phyloP scores from a whole-genome alignment of 2,113 vertebrate species.

The Gorsachius goisagi region DNA sequence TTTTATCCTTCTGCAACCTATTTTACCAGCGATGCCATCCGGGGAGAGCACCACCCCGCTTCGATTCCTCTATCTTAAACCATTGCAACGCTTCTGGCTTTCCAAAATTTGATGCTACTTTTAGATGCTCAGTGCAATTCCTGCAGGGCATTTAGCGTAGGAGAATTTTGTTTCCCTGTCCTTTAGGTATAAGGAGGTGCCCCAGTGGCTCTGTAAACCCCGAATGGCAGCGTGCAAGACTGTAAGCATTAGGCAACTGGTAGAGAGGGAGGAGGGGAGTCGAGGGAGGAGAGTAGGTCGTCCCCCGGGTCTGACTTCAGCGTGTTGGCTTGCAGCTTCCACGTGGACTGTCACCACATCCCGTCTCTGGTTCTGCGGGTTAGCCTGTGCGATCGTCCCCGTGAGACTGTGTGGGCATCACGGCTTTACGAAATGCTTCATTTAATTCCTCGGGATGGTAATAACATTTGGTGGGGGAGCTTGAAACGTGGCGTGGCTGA shows the following conservation, averaged over 20 bases:
- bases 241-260: background rate
- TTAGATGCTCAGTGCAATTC: background rate
- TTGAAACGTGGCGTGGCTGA: background rate
- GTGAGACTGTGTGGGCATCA: background rate
- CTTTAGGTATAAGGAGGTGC: background rate
- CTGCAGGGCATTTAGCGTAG: background rate
- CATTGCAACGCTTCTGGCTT: background rate
- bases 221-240: background rate
- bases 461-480: background rate
- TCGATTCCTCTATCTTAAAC: background rate
- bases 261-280: background rate
- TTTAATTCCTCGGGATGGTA: background rate
- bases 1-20: background rate
- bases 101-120: background rate
- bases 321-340: background rate
- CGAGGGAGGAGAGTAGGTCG: accelerated
- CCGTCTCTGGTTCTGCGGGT: background rate
- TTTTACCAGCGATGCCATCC: background rate
- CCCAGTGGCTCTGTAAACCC: background rate
- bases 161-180: background rate
- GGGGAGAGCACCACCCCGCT: background rate
- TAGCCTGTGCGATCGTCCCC: background rate
- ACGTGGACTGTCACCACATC: background rate
- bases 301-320: background rate
- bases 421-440: background rate